phyloP scores from a whole-genome alignment of 2,113 vertebrate species.

The Trogon melanurus region DNA sequence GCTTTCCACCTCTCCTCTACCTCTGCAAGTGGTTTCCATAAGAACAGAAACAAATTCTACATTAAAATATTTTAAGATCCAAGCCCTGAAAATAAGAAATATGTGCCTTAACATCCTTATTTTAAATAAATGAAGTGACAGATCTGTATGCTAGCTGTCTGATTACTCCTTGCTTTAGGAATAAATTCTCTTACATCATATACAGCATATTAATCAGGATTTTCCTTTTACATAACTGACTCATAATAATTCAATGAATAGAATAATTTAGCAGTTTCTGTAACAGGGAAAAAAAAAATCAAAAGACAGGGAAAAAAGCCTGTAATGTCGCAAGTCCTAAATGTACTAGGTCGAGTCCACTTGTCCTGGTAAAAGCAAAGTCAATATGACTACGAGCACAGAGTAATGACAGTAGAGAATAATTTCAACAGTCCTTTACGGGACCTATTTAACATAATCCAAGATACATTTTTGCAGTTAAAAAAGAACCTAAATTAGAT shows the following conservation, averaged over 20 bases:
- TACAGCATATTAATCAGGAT: neutral
- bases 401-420: neutral
- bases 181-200: neutral
- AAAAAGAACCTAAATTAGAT: neutral
- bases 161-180: neutral
- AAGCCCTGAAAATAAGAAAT: neutral
- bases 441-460: neutral
- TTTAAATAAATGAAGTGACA: neutral
- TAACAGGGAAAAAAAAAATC: neutral
- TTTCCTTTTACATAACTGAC: neutral
- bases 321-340: neutral
- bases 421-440: neutral
- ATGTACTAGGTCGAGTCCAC: neutral
- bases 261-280: neutral
- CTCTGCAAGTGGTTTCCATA: neutral
- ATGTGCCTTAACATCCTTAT: neutral
- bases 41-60: neutral
- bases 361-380: neutral
- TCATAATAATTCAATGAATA: neutral
- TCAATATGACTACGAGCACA: neutral
- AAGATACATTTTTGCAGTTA: neutral
- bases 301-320: neutral
- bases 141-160: neutral
- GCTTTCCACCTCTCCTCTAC: neutral
- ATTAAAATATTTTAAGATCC: neutral